These are phyloP conservation scores for Eulemur coronatus DNA, from an alignment of 2,797 vertebrate genomes.

Conservation along the genomic window DNA sequence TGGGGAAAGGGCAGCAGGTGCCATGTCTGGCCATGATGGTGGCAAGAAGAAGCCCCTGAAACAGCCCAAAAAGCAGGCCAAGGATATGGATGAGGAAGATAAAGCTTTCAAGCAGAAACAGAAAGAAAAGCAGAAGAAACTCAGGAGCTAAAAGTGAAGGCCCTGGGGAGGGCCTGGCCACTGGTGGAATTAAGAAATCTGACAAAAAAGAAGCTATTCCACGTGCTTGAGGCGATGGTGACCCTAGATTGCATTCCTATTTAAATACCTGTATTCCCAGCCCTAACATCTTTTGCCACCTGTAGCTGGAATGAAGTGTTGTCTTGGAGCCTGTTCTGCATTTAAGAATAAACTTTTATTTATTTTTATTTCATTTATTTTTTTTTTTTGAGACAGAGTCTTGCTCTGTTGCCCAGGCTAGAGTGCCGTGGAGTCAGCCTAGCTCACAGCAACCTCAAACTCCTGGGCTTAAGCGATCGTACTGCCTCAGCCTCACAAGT, in stretches of 20 bases:
- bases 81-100: background rate
- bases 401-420: too few species aligned
- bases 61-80: background rate
- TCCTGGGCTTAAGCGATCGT: too few species aligned
- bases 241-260: background rate
- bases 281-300: background rate
- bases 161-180: background rate
- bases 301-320: background rate
- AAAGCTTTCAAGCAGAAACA: background rate
- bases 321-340: background rate
- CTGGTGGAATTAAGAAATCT: background rate
- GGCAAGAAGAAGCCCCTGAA: background rate
- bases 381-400: too few species aligned
- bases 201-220: background rate
- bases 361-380: too few species aligned
- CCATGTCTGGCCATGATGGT: background rate
- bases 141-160: background rate
- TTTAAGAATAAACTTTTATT: background rate
- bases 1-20: background rate
- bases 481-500: too few species aligned
- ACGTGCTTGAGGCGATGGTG: background rate
- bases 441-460: too few species aligned
- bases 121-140: background rate
- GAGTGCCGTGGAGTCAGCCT: too few species aligned
- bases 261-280: background rate